Base-by-base conservation (phyloP, 2,113 vertebrate species). In the Haemorhous mexicanus region DNA sequence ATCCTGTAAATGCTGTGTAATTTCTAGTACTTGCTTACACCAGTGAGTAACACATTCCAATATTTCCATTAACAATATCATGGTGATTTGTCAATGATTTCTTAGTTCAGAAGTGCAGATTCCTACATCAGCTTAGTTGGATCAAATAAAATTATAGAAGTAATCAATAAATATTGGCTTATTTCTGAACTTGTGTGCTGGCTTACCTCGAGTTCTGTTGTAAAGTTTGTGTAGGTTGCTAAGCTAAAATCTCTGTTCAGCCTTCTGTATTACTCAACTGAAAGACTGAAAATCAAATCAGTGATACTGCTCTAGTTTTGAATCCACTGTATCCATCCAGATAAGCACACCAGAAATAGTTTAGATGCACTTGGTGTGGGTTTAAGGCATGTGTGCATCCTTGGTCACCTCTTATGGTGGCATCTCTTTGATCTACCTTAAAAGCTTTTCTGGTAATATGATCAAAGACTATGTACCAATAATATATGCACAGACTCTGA, bases 141-240 rank as follows among this genome's bases (percentile, higher is more conserved):
- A 58, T 41, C 37, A 93, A 89, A 78, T 33, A 11, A 7, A 77
- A 0, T 12, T 17, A 63, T 13, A 22, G 43, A 77, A 77, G 56
- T 27, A 68, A 67, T 39, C 9, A 50, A 24, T n/a, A 69, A 61
- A 32, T 5, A 68, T 27, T 49, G 3, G 3, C 3, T 76, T n/a
- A 35, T 21, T 69, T 93, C 43, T 67, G 20, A 84, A 81, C 28
- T 20, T 21, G 2, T 59, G 35, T 3, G 14, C 14, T 50, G 7
- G 1, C 86, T 75, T 85, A 27, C 33, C 6, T 41, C 1, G 1
- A 53, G 17, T 61, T 85, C 83, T 75, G 3, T n/a, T 3, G 0
- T 49, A 69, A 79, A 64, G 0, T 19, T 64, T 73, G 13, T 5
- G 4, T 21, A 58, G 13, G 10, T 88, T 41, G 56, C 20, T 1